A percentile compares a stretch with the other conserved stretches of the same genome.
Conservation (phyloP, 2,113 vertebrate genomes). For the Mormyrus iriodes region DNA sequence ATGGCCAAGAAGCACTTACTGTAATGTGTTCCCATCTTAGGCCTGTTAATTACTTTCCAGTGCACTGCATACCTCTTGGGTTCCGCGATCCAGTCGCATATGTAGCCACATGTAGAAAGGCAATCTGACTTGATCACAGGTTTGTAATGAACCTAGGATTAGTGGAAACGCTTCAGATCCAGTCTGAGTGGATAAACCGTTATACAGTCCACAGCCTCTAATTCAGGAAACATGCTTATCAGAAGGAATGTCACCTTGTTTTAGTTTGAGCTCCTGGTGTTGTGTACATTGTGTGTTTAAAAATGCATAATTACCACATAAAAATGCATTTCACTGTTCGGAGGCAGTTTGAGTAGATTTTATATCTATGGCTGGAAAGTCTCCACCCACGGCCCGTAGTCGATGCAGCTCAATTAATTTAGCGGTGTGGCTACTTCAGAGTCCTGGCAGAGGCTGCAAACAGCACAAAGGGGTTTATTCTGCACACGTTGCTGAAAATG, state of each 20-base stretch:
- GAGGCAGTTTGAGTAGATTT: neutral
- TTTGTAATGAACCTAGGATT: neutral
- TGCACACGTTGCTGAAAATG: neutral
- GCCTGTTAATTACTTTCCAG: slow-evolving; percentile 5
- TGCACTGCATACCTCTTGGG: neutral
- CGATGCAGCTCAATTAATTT: neutral
- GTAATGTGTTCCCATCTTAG: slow-evolving; percentile 1
- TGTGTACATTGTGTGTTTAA: neutral
- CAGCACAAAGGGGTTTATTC: neutral
- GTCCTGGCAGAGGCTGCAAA: neutral
- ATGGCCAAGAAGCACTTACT: neutral
- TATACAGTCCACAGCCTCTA: neutral
- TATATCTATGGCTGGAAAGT: neutral
- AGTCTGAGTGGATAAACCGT: neutral
- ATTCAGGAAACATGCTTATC: neutral
- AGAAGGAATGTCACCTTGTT: neutral
- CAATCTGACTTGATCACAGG: neutral
- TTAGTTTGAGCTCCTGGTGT: neutral
- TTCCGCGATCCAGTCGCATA: neutral
- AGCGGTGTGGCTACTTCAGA: neutral
- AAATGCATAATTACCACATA: neutral
- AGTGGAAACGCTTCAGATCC: neutral
- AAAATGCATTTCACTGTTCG: neutral
- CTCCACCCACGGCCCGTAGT: neutral
- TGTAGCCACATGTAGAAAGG: neutral